Conservation (phyloP, 2,888 invertebrate species). For the Eupithecia abbreviata region DNA sequence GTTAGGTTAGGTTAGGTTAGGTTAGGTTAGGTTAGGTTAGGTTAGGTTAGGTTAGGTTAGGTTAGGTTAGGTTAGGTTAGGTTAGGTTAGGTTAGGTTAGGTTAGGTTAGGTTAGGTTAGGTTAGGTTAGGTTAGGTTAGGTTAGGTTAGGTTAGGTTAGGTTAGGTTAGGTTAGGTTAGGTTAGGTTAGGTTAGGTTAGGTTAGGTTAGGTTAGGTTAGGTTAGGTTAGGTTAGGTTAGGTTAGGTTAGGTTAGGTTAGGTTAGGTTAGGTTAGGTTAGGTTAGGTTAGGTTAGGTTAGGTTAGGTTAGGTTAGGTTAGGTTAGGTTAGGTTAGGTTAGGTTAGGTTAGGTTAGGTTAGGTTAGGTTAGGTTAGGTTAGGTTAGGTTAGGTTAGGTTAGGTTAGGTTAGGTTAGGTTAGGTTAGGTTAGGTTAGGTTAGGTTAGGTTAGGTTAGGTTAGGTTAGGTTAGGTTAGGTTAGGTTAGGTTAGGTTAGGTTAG, state of each 20-base stretch:
- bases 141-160: slow-evolving; percentile 23
- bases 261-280: slow-evolving; percentile 31
- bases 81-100: slow-evolving; percentile 18
- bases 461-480: slow-evolving; percentile 21
- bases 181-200: slow-evolving; percentile 22
- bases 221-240: slow-evolving; percentile 29
- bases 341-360: slow-evolving; percentile 28
- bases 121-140: slow-evolving; percentile 31
- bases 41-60: slow-evolving; percentile 23
- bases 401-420: slow-evolving; percentile 26
- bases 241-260: slow-evolving; percentile 30
- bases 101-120: slow-evolving; percentile 25
- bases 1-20: slow-evolving; percentile 27
- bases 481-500: slow-evolving; percentile 7
- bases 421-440: slow-evolving; percentile 25
- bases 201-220: slow-evolving; percentile 23
- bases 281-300: slow-evolving; percentile 27
- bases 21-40: slow-evolving; percentile 22
- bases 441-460: slow-evolving; percentile 24
- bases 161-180: slow-evolving; percentile 25
- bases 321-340: slow-evolving; percentile 27
- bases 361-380: slow-evolving; percentile 27
- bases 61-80: slow-evolving; percentile 23
- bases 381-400: slow-evolving; percentile 27
- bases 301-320: slow-evolving; percentile 27